phyloP scores from a whole-genome alignment of 2,888 invertebrate species.

The Choreutis nemorana region DNA sequence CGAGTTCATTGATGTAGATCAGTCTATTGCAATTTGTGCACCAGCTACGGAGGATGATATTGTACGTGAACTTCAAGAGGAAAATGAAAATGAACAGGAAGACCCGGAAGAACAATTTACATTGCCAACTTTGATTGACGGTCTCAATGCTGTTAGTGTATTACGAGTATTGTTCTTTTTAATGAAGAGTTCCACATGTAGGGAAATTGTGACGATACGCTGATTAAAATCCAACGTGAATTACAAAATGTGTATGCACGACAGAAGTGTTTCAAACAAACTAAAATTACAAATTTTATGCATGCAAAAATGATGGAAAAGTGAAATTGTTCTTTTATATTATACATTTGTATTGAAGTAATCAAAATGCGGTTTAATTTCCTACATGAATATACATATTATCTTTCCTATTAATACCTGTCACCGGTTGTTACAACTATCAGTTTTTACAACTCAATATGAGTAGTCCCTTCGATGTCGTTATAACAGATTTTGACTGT shows the following conservation, averaged over 20 bases:
- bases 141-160: slow-evolving; percentile 13
- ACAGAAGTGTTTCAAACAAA: slow-evolving; percentile 7
- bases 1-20: slow-evolving; percentile 1
- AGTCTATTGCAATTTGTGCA: slow-evolving; percentile 1
- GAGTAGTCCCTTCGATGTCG: too few species aligned
- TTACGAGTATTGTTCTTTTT: slow-evolving; percentile 13
- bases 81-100: slow-evolving; percentile 1
- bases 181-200: slow-evolving; percentile 7
- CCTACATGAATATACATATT: not conserved
- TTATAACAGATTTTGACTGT: slow-evolving; percentile 1
- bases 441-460: too few species aligned
- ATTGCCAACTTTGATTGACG: slow-evolving; percentile 5
- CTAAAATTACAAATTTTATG: slow-evolving; percentile 7
- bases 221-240: slow-evolving; percentile 9
- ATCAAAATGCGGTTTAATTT: slow-evolving; percentile 3
- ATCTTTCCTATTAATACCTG: slow-evolving; percentile 1
- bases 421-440: not conserved
- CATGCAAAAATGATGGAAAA: not conserved
- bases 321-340: slow-evolving; percentile 1
- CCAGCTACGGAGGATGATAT: not conserved
- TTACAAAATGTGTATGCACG: slow-evolving; percentile 6
- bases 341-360: slow-evolving; percentile 3
- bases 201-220: slow-evolving; percentile 6
- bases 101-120: slow-evolving; percentile 1
- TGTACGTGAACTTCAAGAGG: slow-evolving; percentile 1